phyloP scores from a whole-genome alignment of 2,888 invertebrate genomes.

The Troglohyphantes excavatus region DNA sequence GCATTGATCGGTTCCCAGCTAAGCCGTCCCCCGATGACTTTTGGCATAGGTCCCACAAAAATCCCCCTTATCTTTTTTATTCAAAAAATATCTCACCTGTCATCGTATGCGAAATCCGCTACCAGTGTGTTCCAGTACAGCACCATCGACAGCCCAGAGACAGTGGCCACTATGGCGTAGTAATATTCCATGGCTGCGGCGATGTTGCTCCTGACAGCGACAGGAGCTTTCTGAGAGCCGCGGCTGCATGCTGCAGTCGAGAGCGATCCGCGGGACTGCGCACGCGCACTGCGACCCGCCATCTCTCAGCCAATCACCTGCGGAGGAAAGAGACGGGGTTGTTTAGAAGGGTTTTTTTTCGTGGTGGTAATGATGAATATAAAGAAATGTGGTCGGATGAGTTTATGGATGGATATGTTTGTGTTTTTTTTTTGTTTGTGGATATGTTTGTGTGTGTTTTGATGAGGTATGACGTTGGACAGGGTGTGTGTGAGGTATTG shows the following conservation, averaged over 20 bases:
- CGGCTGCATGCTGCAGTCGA: not conserved
- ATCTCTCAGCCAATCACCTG: slow-evolving; percentile 69
- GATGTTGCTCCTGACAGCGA: not conserved
- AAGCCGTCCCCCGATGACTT: slow-evolving; percentile 5
- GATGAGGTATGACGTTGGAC: no score
- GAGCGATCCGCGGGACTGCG: slow-evolving; percentile 48
- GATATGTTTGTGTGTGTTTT: no score
- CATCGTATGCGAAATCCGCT: slow-evolving; percentile 98
- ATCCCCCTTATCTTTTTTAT: not conserved
- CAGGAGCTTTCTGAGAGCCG: not conserved
- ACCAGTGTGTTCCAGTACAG: slow-evolving; percentile 96
- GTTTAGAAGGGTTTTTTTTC: no score
- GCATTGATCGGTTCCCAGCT: slow-evolving; percentile 17
- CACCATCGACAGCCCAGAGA: slow-evolving; percentile 82
- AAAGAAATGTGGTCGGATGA: no score
- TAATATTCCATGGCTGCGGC: slow-evolving; percentile 41
- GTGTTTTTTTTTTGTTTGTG: no score
- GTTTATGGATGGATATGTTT: no score
- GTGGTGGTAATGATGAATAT: no score
- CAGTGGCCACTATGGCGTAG: slow-evolving; percentile 64
- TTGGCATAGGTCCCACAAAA: slow-evolving; percentile 11
- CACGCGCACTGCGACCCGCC: slow-evolving; percentile 78
- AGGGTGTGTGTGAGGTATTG: no score
- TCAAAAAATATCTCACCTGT: slow-evolving; percentile 88
- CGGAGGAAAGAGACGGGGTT: slow-evolving; percentile 16